Evolutionary conservation across 2,113 vertebrate genomes (phyloP), one percentile per base, ranked within the genome.

Genomic region (Heterochromis multidens): DNA sequence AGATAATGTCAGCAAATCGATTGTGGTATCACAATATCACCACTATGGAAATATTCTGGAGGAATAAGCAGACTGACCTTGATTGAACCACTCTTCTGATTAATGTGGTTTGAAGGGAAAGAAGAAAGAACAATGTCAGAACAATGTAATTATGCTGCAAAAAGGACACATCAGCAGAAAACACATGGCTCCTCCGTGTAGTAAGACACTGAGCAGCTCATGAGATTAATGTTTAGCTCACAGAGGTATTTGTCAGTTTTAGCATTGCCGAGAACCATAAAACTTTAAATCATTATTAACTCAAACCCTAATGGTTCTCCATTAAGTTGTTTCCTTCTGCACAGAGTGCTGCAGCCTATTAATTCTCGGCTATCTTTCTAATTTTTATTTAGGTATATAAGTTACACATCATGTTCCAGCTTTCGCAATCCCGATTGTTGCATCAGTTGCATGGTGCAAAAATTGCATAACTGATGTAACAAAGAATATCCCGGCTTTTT

Each of bases 51-150:
- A 83, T 49, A 59, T 79, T 79, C 72, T 54, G 25, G 58, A 83
- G 21, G 65, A 82, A 86, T 49, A 8, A 61, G 85, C 82, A 80
- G 86, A 97, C 97, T 97, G 96, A 98, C 97, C 97, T 97, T 98
- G 97, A 95, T 96, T 97, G 96, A 98, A 98, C 97, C 97, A 98
- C 91, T 98, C 97, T 95, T 98, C 97, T 98, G 97, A 95, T 87
- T 90, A 91, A 84, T 59, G 21, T 37, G 31, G 82, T 57, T 88
- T 54, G 49, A 82, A 40, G 81, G 78, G 80, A 81, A 85, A 93
- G 67, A 94, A 83, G 83, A 89, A 58, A 94, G 80, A 89, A 72
- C 80, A 83, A 37, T 40, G 63, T 85, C 61, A 90, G 89, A 87
- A 76, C 46, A 54, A 92, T 83, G 84, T 77, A 74, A 92, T 91